Base-by-base conservation (phyloP, 2,888 invertebrate species). In the Sialis fuliginosa region DNA sequence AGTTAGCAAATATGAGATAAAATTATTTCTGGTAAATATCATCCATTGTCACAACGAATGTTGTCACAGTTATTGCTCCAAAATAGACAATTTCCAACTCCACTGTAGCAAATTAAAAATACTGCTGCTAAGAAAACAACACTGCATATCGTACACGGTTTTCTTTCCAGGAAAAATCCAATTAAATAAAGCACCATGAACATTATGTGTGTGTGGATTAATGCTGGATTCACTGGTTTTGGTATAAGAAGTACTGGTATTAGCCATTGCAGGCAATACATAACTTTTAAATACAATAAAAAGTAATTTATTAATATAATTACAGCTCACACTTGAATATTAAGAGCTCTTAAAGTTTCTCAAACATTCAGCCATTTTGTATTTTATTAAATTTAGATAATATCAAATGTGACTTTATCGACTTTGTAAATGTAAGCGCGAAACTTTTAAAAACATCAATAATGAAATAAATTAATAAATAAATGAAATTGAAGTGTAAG, bases 251-350 rank as follows among this genome's bases (percentile, higher is more conserved):
- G 74, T 57, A 97, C 93, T 49, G 96, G 96, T 58, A 97, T 87
- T 60, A 98, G 74, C 86, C 92, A 93, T 76, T 95, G 93, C 60
- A 95, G 77, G 72, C 93, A 95, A 74, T 95, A 93, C 93, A 93
- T 93, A 57, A 42, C 22, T 22, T 22, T 22, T 22, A 22, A 22
- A 22, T 22, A 22, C 22, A 22, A 22, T 22, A 22, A 22, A 22
- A 22, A 22, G 22, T 22, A 22, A 22, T 22, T 22, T 22, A 22
- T 22, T 22, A 22, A 22, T 22, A 22, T 22, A 22, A 22, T 22
- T 22, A 22, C 22, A 22, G 22, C 22, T 22, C 22, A 22, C 22
- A 22, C 22, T 22, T 22, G 22, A 22, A 22, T 22, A 22, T 22
- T 22, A 22, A 22, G 22, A 22, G 22, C 22, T 22, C 22, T 22